Evolutionary conservation across 2,888 invertebrate genomes (phyloP).

Genomic region (Meganola albula): DNA sequence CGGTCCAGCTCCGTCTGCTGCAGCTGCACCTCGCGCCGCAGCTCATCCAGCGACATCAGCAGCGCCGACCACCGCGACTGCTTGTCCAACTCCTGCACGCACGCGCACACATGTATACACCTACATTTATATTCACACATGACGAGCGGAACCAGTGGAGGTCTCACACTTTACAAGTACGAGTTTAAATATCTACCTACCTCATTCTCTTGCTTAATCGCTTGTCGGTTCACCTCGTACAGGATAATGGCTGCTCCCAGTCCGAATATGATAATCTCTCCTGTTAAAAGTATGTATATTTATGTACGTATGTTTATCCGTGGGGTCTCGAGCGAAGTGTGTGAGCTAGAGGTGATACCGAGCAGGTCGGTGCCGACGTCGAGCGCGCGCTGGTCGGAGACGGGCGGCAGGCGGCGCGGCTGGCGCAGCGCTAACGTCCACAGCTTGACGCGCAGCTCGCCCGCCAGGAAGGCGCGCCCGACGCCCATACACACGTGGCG

Average conservation of each 20-base stretch:
- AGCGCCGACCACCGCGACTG: conserved; percentile 33
- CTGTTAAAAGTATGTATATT: conserved; percentile 19
- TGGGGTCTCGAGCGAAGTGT: background rate
- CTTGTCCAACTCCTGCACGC: conserved; percentile 24
- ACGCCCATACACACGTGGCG: conserved; percentile 28
- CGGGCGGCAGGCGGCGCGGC: conserved; percentile 25
- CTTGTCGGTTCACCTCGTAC: conserved; percentile 43
- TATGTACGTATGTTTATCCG: background rate
- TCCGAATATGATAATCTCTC: conserved; percentile 37
- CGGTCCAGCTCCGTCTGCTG: conserved; percentile 33
- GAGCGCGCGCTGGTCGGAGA: conserved; percentile 29
- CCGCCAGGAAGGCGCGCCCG: conserved; percentile 29
- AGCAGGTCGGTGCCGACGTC: conserved; percentile 38
- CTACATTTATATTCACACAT: too few species aligned
- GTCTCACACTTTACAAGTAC: too few species aligned
- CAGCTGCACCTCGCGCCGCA: conserved; percentile 28
- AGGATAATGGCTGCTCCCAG: conserved; percentile 35
- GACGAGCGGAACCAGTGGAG: too few species aligned
- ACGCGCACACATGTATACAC: conserved; percentile 1
- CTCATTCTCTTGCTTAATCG: conserved; percentile 29
- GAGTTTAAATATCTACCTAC: too few species aligned
- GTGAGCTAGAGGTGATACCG: conserved; percentile 19
- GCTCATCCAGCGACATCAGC: conserved; percentile 30
- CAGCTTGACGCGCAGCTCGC: conserved; percentile 34
- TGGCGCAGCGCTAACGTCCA: conserved; percentile 32